Percentiles rank a stretch among this genome's conserved stretches.
These are phyloP conservation scores for Borostomias antarcticus DNA, from an alignment of 2,797 vertebrate genomes.

Conservation along the genomic window DNA sequence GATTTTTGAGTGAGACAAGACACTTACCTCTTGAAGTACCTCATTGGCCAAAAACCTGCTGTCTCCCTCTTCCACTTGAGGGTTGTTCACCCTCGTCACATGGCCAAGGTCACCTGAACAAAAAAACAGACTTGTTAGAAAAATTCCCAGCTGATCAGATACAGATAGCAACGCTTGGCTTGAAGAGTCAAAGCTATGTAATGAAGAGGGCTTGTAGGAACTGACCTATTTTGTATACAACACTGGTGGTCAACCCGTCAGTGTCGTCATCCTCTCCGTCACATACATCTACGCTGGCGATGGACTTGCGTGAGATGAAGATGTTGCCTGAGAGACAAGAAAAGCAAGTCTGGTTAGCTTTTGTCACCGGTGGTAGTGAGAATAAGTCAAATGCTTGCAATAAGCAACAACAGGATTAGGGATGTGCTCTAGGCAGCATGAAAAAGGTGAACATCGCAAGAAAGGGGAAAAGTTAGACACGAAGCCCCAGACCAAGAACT, in stretches of 20 bases:
- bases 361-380: too few species aligned
- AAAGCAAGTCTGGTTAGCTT: too few species aligned
- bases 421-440: not conserved
- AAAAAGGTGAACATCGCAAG: too few species aligned
- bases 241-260: slow-evolving; percentile 81
- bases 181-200: not conserved
- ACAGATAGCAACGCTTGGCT: not conserved
- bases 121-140: too few species aligned
- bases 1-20: not conserved
- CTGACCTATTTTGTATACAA: slow-evolving; percentile 95
- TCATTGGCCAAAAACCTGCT: slow-evolving; percentile 96
- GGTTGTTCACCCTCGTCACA: slow-evolving; percentile 92
- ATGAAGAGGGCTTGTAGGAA: not conserved
- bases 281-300: slow-evolving; percentile 83
- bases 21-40: slow-evolving; percentile 93
- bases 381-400: too few species aligned
- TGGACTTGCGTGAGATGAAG: slow-evolving; percentile 90
- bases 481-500: too few species aligned
- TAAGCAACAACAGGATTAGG: not conserved
- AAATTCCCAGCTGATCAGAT: not conserved
- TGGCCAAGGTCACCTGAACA: slow-evolving; percentile 94
- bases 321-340: slow-evolving; percentile 86
- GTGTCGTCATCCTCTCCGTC: slow-evolving; percentile 95
- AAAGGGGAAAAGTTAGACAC: too few species aligned
- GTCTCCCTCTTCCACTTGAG: slow-evolving; percentile 97